phyloP scores from a whole-genome alignment of 2,113 vertebrate genomes.

The Sclerurus mexicanus region DNA sequence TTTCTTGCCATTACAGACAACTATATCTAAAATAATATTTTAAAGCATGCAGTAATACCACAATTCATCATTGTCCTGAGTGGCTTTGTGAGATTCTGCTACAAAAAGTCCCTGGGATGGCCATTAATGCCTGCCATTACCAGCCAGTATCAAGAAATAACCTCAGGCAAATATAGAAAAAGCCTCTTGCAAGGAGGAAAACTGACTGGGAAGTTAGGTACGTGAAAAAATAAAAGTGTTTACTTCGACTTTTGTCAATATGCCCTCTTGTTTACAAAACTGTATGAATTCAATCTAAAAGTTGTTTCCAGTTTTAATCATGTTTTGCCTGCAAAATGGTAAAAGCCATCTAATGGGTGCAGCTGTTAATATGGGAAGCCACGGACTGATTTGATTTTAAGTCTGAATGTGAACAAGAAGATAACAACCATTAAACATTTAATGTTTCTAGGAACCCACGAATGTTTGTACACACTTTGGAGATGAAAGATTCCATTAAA shows the following conservation, averaged over 20 bases:
- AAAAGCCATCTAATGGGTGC: background rate
- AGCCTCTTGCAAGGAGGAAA: background rate
- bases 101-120: background rate
- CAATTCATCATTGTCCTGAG: background rate
- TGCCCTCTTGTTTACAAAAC: background rate
- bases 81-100: background rate
- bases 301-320: background rate
- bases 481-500: slow-evolving; percentile 71
- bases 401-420: slow-evolving; percentile 2
- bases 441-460: slow-evolving; percentile 40
- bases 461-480: slow-evolving; percentile 71
- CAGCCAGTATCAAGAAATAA: background rate
- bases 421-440: background rate
- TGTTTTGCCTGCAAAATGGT: background rate
- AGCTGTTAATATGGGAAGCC: background rate
- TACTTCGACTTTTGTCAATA: background rate
- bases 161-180: background rate
- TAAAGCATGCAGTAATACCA: background rate
- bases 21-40: background rate
- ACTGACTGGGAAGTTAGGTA: background rate
- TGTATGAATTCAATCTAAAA: background rate
- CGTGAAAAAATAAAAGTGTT: background rate
- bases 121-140: background rate
- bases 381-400: slow-evolving; percentile 1
- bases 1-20: background rate